phyloP scores from a whole-genome alignment of 2,113 vertebrate species.

The Charadrius vociferus region DNA sequence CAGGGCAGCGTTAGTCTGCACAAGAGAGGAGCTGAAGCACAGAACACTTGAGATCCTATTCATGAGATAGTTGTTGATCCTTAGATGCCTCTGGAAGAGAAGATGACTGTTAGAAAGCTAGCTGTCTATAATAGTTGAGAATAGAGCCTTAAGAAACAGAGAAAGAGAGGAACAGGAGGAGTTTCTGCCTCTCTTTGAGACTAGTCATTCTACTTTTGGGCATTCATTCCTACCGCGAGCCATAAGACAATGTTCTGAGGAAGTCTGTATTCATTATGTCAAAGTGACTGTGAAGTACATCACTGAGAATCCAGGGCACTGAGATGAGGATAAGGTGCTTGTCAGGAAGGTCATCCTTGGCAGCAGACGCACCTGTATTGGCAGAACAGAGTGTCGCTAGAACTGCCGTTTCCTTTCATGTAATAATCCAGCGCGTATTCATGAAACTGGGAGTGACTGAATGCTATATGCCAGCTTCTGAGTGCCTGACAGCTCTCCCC shows the following conservation, averaged over 20 bases:
- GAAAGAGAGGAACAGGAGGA: background rate
- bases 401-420: conserved; percentile 10
- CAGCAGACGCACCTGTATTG: background rate
- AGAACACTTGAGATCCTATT: background rate
- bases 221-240: background rate
- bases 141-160: background rate
- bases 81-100: background rate
- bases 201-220: background rate
- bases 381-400: background rate
- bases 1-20: background rate
- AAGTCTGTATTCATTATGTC: background rate
- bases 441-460: background rate
- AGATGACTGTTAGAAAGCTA: background rate
- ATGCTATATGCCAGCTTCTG: background rate
- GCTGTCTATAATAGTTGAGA: background rate
- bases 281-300: background rate
- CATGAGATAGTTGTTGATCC: background rate
- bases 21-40: background rate
- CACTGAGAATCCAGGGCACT: background rate
- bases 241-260: background rate
- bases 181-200: background rate
- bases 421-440: background rate
- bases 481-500: conserved; percentile 17
- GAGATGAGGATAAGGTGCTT: background rate
- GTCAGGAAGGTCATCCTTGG: background rate